Base-by-base conservation (phyloP, 2,888 invertebrate genomes). In the Flexamia atlantica region DNA sequence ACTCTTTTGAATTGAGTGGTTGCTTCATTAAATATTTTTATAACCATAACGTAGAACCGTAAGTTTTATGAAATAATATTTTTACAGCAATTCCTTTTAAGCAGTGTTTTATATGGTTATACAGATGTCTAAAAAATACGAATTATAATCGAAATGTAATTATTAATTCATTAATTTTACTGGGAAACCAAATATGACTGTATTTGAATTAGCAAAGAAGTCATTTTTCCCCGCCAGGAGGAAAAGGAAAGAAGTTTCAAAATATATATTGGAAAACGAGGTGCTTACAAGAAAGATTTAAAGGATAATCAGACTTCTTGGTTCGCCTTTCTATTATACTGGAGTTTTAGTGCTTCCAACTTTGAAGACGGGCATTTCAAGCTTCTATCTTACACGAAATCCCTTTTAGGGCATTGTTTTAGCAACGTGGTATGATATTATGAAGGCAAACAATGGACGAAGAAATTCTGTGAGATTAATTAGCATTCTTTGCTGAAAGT, bases 311-410 rank as follows among this genome's bases (percentile, higher is more conserved):
- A 57, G 57, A 23, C 23, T 57, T 20, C 57, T 57, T 23, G 23
- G 57, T 23, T 57, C 57, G 57, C 23, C 57, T 36, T 17, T 23
- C 57, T 57, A 23, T 57, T 57, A 57, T 57, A 23, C 57, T n/a
- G 57, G 57, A 57, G 57, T 57, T 57, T 57, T 57, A 57, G 57
- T 23, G 20, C 57, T 57, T 57, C 57, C 20, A 57, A 57, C 57
- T 57, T 57, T 57, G 57, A 57, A 57, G 57, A 57, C 57, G 23
- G 57, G 57, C 57, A 57, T 57, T 57, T 57, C 20, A 57, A 57
- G 57, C 57, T 57, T 57, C 57, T 57, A 57, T 57, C 57, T 57
- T 57, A 57, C 57, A 57, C 23, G 57, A 57, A 57, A 57, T 57
- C 57, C 57, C 57, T 57, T 57, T 57, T 57, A 57, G 57, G 57